Evolutionary conservation across 2,797 vertebrate genomes (phyloP).

Genomic region (Hypotaenidia philippensis): DNA sequence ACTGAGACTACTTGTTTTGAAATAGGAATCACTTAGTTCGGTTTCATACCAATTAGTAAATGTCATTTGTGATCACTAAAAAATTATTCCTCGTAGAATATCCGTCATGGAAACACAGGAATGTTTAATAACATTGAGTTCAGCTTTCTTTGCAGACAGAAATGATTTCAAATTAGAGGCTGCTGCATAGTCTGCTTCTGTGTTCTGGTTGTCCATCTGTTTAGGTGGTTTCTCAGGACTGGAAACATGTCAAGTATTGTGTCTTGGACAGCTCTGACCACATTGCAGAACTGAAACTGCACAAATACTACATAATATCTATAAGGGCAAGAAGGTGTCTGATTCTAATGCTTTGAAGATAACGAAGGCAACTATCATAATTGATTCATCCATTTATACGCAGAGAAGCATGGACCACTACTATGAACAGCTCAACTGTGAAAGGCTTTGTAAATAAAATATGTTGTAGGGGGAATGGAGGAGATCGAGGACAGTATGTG

Average conservation of each 20-base stretch:
- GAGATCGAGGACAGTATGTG: neutral
- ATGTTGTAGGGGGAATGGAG: neutral
- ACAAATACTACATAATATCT: neutral
- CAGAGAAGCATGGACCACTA: neutral
- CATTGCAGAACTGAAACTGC: neutral
- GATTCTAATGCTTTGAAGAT: neutral
- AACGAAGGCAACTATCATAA: slow-evolving; percentile 21
- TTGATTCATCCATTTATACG: neutral
- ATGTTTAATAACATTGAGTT: slow-evolving; percentile 49
- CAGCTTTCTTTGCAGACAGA: slow-evolving; percentile 41
- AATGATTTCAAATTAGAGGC: slow-evolving; percentile 40
- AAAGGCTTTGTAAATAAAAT: slow-evolving; percentile 34
- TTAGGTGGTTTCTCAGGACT: slow-evolving; percentile 14
- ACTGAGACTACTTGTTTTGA: neutral
- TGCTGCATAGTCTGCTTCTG: slow-evolving; percentile 9
- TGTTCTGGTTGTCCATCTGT: slow-evolving; percentile 47
- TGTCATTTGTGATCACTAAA: slow-evolving; percentile 34
- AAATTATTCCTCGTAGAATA: slow-evolving; percentile 19
- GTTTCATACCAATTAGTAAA: slow-evolving; percentile 41
- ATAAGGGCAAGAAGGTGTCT: neutral
- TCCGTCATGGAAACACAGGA: neutral
- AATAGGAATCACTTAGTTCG: slow-evolving; percentile 6
- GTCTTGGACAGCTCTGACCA: neutral
- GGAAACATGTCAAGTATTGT: neutral
- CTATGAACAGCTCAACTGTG: neutral